Evolutionary conservation across 2,113 vertebrate genomes (phyloP).

Genomic region (Trematocara macrostoma): DNA sequence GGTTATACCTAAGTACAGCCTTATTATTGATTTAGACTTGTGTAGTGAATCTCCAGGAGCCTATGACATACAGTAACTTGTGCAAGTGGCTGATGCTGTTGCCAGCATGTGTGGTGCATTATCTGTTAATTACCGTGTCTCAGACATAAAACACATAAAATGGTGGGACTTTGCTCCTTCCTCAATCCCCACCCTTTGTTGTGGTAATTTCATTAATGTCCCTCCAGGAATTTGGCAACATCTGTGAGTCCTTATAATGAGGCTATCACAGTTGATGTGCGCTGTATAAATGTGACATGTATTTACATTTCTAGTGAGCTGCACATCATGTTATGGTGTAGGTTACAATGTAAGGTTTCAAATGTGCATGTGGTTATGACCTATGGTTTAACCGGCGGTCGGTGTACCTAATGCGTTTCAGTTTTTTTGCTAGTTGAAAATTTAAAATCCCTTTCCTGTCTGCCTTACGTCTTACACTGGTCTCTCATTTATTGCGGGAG

Average conservation of each 20-base stretch:
- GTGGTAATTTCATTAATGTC: background rate
- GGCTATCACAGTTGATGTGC: background rate
- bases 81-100: background rate
- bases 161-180: background rate
- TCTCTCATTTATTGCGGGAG: background rate
- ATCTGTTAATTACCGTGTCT: background rate
- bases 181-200: background rate
- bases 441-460: background rate
- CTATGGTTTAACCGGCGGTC: background rate
- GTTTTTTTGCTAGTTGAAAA: background rate
- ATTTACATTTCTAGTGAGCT: background rate
- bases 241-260: background rate
- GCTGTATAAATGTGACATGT: background rate
- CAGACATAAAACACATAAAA: background rate
- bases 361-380: background rate
- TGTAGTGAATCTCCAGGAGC: background rate
- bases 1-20: background rate
- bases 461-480: background rate
- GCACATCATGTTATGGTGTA: background rate
- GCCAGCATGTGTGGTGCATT: background rate
- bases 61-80: background rate
- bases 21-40: background rate
- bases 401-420: background rate
- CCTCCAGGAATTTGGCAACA: background rate
- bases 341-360: background rate